phyloP scores from a whole-genome alignment of 1,140 invertebrate species.

The Venustaconcha ellipsiformis region DNA sequence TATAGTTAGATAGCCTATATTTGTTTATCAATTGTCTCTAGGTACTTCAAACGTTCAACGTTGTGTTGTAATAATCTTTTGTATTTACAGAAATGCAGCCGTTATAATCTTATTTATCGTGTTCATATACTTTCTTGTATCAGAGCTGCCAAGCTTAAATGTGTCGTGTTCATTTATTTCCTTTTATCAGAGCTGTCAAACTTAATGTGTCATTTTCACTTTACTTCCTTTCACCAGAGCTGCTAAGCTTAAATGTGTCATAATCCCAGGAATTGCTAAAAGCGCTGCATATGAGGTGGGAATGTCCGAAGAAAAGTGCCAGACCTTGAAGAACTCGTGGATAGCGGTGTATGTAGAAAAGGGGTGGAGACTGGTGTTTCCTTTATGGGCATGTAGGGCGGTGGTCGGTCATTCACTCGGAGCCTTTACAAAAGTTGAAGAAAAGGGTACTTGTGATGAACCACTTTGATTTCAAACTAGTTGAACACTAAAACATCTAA shows the following conservation, averaged over 20 bases:
- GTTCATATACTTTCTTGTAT: too few relatives aligned
- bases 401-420: constrained; percentile 32
- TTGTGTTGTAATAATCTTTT: too few relatives aligned
- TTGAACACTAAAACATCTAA: too few relatives aligned
- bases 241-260: constrained; percentile 96
- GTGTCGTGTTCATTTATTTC: too few relatives aligned
- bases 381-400: constrained; percentile 41
- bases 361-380: constrained; percentile 51
- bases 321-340: constrained; percentile 73
- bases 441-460: constrained; percentile 22
- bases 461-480: too few relatives aligned
- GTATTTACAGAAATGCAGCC: constrained; percentile 26
- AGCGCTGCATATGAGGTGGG: constrained; percentile 96
- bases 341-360: constrained; percentile 50
- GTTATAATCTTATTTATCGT: too few relatives aligned
- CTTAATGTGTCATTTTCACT: constrained; percentile 84
- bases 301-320: constrained; percentile 84
- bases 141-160: too few relatives aligned
- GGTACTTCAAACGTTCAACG: too few relatives aligned
- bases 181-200: constrained; percentile 85
- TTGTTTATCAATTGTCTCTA: too few relatives aligned
- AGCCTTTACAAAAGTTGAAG: constrained; percentile 27
- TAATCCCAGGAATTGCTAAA: constrained; percentile 98
- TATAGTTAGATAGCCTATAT: too few relatives aligned
- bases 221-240: too few relatives aligned